Conservation (phyloP, 2,113 vertebrate genomes). For the Phoenicopterus ruber region DNA sequence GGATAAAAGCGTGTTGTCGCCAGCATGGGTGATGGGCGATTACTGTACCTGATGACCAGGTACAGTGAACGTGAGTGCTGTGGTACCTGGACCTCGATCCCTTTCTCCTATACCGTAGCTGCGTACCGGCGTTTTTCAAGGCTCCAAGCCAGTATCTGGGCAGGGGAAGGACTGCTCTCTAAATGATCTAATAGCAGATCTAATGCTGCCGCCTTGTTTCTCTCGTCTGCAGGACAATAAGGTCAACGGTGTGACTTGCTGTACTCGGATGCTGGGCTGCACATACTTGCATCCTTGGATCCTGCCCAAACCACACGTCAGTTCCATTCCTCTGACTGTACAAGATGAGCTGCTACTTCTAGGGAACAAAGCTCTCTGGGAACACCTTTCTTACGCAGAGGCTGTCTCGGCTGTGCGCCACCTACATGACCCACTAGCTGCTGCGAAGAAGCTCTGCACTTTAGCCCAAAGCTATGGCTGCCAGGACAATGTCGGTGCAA, state of each 20-base stretch:
- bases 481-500: constrained; percentile 89
- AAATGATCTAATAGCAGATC: neutral
- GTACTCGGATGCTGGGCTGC: constrained; percentile 92
- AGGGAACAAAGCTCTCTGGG: constrained; percentile 91
- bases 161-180: neutral
- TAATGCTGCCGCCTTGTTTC: neutral
- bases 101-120: neutral
- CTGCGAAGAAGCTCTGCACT: constrained; percentile 93
- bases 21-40: neutral
- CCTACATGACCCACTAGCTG: constrained; percentile 83
- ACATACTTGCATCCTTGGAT: constrained; percentile 93
- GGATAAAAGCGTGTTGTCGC: neutral
- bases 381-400: constrained; percentile 85
- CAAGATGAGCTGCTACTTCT: constrained; percentile 92
- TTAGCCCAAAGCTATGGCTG: constrained; percentile 95
- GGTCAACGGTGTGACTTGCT: constrained; percentile 97
- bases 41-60: neutral
- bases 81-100: neutral
- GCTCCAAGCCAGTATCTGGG: neutral
- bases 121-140: neutral
- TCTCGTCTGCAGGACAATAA: constrained; percentile 89
- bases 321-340: constrained; percentile 83
- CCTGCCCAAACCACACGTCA: constrained; percentile 89
- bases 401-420: constrained; percentile 84
- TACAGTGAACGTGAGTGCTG: neutral